Base-by-base conservation (phyloP, 2,797 vertebrate species). In the Pipistrellus pipistrellus region DNA sequence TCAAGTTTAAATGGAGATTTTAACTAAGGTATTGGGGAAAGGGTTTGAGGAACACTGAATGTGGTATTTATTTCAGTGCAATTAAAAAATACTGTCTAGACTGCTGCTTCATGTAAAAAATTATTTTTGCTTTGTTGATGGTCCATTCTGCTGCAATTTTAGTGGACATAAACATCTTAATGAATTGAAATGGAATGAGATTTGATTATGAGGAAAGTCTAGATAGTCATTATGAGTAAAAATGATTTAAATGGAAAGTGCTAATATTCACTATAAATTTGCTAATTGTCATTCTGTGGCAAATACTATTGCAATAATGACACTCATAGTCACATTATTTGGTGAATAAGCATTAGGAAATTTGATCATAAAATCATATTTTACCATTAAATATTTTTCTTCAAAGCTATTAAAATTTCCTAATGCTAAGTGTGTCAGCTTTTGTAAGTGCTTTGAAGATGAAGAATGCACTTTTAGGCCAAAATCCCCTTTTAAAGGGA, bases 131-230 rank as follows among this genome's bases (percentile, higher is more conserved):
- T 85, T 88, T 86, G 27, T 51, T 85, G 25, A 84, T 92, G 30
- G n/a, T 48, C 51, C 59, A 53, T 27, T 46, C 57, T 55, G 71
- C n/a, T 95, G 57, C 12, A 85, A 81, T 93, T 93, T 96, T 84
- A 84, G 87, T 62, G 32, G 25, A 55, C 13, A 85, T 73, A 46
- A 85, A 48, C 62, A 92, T 91, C 64, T 78, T 75, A 89, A 62
- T 82, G 84, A 82, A 85, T 51, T 82, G 17, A 90, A 94, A 75
- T 87, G 25, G 80, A 93, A 85, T 93, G 78, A 83, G 32, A 57
- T 84, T 86, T 96, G 73, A 91, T 95, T 88, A 91, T 69, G 25
- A 93, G 41, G n/a, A 59, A 92, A 92, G 35, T 95, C 66, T 69
- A 83, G 44, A 68, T 57, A 81, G n/a, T 69, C 18, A 90, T 94